These are phyloP conservation scores for Camponotus fellah DNA, from an alignment of 2,888 invertebrate species.

Conservation along the genomic window DNA sequence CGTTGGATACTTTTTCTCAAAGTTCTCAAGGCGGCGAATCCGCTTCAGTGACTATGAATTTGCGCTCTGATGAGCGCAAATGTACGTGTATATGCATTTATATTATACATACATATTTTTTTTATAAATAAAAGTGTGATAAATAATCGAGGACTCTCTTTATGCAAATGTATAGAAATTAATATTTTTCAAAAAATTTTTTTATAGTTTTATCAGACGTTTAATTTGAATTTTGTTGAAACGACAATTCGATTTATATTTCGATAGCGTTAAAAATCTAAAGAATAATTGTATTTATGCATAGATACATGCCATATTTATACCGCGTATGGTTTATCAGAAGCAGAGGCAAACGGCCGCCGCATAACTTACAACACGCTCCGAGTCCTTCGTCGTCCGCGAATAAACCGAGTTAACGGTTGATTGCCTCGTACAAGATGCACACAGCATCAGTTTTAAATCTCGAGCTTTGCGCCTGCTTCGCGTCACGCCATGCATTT, in stretches of 20 bases:
- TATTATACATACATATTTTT: background rate
- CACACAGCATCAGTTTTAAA: conserved; percentile 44
- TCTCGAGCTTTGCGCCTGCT: conserved; percentile 30
- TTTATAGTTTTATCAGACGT: background rate
- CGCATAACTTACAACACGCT: conserved; percentile 29
- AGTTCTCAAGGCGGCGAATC: background rate
- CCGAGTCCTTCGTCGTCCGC: conserved; percentile 26
- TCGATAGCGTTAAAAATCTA: conserved; percentile 2
- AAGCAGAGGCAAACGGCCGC: conserved; percentile 43
- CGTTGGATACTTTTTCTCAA: background rate
- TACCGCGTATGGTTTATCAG: conserved; percentile 32
- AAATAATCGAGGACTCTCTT: background rate
- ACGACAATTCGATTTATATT: conserved; percentile 2
- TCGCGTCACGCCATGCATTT: conserved; percentile 23
- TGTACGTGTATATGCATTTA: background rate
- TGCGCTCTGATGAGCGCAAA: background rate
- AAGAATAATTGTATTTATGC: conserved; percentile 15
- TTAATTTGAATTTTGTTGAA: background rate
- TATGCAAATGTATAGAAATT: background rate
- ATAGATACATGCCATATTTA: background rate
- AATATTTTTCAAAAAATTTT: background rate
- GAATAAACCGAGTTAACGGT: conserved; percentile 56
- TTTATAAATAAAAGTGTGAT: background rate
- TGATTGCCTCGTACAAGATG: conserved; percentile 47
- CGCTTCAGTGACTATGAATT: background rate